These are phyloP conservation scores for Octodonta nipae DNA, from an alignment of 2,888 invertebrate species.

Conservation along the genomic window DNA sequence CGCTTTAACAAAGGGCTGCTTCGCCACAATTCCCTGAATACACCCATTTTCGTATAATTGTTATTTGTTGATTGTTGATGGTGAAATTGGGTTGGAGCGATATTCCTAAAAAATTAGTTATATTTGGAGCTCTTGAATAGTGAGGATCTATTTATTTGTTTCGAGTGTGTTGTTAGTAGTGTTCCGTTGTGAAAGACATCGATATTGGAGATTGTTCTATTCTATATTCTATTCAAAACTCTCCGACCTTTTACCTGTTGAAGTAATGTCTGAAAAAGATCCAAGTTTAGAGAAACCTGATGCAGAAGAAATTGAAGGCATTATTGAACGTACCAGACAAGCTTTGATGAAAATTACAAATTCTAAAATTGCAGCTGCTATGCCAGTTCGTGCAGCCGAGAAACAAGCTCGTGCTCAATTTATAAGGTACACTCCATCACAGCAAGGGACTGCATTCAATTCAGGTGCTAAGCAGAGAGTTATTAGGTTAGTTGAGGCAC, in stretches of 20 bases:
- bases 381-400: constrained; percentile 92
- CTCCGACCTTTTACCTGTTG: constrained; percentile 80
- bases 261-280: constrained; percentile 81
- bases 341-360: constrained; percentile 83
- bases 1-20: too few species aligned
- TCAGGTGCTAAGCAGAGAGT: constrained; percentile 96
- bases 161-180: too few species aligned
- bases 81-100: too few species aligned
- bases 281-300: constrained; percentile 79
- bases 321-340: constrained; percentile 75
- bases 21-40: too few species aligned
- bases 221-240: constrained; percentile 92
- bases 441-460: constrained; percentile 87
- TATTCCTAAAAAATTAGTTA: too few species aligned
- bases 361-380: constrained; percentile 84
- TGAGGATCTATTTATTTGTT: too few species aligned
- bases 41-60: too few species aligned
- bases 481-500: constrained; percentile 86
- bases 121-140: too few species aligned
- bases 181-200: too few species aligned
- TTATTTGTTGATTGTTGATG: too few species aligned
- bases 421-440: constrained; percentile 94
- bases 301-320: constrained; percentile 74
- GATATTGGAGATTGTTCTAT: too few species aligned
- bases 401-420: constrained; percentile 89